Percentiles rank a stretch among this genome's conserved stretches.
phyloP scores from a whole-genome alignment of 2,797 vertebrate genomes.

The Clamator glandarius region DNA sequence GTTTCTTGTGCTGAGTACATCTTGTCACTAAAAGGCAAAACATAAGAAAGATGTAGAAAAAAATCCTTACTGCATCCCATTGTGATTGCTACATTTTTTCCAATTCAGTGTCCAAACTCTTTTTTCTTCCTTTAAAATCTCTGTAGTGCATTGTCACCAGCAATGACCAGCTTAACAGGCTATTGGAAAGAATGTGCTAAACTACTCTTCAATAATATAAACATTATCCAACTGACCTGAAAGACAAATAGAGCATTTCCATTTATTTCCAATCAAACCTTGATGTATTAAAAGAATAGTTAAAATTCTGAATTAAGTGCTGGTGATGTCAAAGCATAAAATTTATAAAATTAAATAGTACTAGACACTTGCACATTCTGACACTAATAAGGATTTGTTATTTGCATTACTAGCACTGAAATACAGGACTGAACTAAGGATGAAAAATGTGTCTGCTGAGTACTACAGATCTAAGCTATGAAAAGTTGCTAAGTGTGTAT shows the following conservation, averaged over 20 bases:
- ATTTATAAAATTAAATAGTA: background rate
- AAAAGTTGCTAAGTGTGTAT: constrained; percentile 14
- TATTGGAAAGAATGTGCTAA: background rate
- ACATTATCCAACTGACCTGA: background rate
- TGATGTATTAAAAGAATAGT: background rate
- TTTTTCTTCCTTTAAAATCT: background rate
- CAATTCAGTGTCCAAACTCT: background rate
- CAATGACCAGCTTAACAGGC: background rate
- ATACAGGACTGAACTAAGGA: constrained; percentile 13
- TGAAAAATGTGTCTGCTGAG: constrained; percentile 27
- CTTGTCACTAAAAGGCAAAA: background rate
- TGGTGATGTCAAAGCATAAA: background rate
- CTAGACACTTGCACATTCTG: background rate
- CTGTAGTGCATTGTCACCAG: background rate
- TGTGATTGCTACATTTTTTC: background rate
- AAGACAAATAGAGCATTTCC: background rate
- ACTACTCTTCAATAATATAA: constrained; percentile 11
- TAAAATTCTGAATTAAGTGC: background rate
- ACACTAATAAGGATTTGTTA: constrained; percentile 3
- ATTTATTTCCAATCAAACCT: background rate
- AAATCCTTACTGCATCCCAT: background rate
- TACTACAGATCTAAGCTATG: constrained; percentile 18
- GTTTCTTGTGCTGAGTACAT: background rate
- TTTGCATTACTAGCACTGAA: constrained; percentile 11
- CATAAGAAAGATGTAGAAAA: background rate